Evolutionary conservation across 2,797 vertebrate genomes (phyloP), one percentile per base, ranked within the genome.

Genomic region (Gobio occitaniae): DNA sequence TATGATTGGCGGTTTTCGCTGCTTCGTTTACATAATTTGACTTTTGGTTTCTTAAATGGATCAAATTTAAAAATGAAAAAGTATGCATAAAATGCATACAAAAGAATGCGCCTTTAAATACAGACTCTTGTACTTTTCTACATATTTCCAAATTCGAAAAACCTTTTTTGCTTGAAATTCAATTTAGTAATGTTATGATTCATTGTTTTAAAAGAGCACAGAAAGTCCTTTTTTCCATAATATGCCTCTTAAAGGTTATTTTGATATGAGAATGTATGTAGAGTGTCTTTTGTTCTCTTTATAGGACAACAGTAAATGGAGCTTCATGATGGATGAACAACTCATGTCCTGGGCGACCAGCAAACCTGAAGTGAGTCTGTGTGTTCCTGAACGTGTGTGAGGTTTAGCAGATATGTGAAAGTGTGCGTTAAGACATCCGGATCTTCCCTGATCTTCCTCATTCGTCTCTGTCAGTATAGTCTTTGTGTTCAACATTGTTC

Each of bases 221-320:
- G 75, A 48, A 48, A 48, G 29, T 50, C 44, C 8, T 32, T 2
- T 71, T 74, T 74, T 32, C 47, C 16, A 32, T 48, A 59, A 59
- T 41, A 15, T 77, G 36, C 21, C 56, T 36, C 50, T n/a, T 56
- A 38, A 66, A 66, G 29, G 29, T 68, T 52, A 80, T 15, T 82
- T 71, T 29, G 15, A 54, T 48, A 16, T n/a, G 10, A 29, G 70
- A 41, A 41, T 74, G 15, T 16, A 48, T 66, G 47, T 47, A 44
- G n/a, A n/a, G 48, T 11, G 19, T 56, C 32, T 70, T 38, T 54
- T 59, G 21, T 59, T 71, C 66, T 70, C 68, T 52, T 91, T 91
- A 1, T 65, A 96, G 96, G 95, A 96, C 87, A 96, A 96, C 74
- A 96, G 93, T 89, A 96, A 95, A 90, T 96, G 96, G 96, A 96